These are phyloP conservation scores for Nephrocerus scutellatus DNA, from an alignment of 2,888 invertebrate species.

Conservation along the genomic window DNA sequence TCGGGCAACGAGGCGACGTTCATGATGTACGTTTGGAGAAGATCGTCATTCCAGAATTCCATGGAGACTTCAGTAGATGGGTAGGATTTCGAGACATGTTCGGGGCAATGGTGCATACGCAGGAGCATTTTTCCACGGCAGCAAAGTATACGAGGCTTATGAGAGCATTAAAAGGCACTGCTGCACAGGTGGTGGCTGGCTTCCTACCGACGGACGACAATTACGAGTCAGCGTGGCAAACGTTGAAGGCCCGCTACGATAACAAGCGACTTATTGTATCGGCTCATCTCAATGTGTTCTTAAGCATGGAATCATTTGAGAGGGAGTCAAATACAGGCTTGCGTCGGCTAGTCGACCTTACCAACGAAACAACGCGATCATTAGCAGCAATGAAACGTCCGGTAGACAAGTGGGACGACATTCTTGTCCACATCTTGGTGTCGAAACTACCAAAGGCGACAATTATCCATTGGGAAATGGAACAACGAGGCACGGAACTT, in stretches of 20 bases:
- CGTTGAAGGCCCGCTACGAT: slow-evolving; percentile 5
- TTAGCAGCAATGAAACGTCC: slow-evolving; percentile 7
- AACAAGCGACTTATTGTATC: slow-evolving; percentile 9
- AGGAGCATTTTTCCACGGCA: slow-evolving; percentile 8
- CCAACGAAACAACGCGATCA: slow-evolving; percentile 5
- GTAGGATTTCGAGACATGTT: slow-evolving; percentile 2
- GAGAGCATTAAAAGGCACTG: slow-evolving; percentile 9
- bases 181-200: slow-evolving; percentile 11
- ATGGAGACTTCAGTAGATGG: slow-evolving; percentile 6
- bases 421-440: not conserved
- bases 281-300: slow-evolving; percentile 6
- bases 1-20: slow-evolving; percentile 1
- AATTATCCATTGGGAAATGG: slow-evolving; percentile 13
- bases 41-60: slow-evolving; percentile 8
- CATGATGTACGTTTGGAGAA: slow-evolving; percentile 3
- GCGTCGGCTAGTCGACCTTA: slow-evolving; percentile 2
- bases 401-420: slow-evolving; percentile 8
- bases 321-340: slow-evolving; percentile 12
- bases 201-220: slow-evolving; percentile 7
- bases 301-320: slow-evolving; percentile 7
- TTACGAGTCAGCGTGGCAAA: slow-evolving; percentile 11
- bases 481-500: slow-evolving; percentile 6
- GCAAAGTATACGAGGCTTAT: slow-evolving; percentile 8
- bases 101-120: slow-evolving; percentile 8
- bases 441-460: slow-evolving; percentile 8